Conservation (phyloP, 1,140 invertebrate species). For the Liolophura sinensis region DNA sequence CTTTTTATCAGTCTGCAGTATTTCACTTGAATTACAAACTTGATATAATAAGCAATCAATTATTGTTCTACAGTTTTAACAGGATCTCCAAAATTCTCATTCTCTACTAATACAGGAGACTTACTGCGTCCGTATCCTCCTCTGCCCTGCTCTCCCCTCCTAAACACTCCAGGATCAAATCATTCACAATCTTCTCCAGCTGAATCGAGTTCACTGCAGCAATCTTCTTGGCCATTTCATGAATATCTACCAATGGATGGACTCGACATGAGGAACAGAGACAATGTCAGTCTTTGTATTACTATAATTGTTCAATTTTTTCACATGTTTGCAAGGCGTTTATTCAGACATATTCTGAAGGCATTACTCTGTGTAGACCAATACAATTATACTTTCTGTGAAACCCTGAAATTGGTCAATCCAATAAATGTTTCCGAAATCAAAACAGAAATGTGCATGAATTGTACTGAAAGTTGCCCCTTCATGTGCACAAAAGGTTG, state of each 20-base stretch:
- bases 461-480: too few relatives aligned
- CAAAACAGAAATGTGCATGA: neutral
- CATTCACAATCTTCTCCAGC: constrained; percentile 23
- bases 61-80: too few relatives aligned
- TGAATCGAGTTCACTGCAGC: constrained; percentile 32
- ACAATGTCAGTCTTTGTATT: neutral
- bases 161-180: constrained; percentile 38
- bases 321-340: too few relatives aligned
- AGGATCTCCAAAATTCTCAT: too few relatives aligned
- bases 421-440: neutral
- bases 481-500: neutral
- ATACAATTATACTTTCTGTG: too few relatives aligned
- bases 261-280: neutral
- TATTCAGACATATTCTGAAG: too few relatives aligned
- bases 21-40: neutral
- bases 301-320: constrained; percentile 1
- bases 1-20: neutral
- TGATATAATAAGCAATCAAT: too few relatives aligned
- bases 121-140: constrained; percentile 37
- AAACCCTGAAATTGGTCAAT: neutral
- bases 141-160: constrained; percentile 22
- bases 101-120: constrained; percentile 4
- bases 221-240: constrained; percentile 33
- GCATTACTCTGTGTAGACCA: too few relatives aligned
- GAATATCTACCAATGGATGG: constrained; percentile 35